Percentiles rank a stretch among this genome's conserved stretches.
phyloP scores from a whole-genome alignment of 2,888 invertebrate species.

The Norana najaformis region DNA sequence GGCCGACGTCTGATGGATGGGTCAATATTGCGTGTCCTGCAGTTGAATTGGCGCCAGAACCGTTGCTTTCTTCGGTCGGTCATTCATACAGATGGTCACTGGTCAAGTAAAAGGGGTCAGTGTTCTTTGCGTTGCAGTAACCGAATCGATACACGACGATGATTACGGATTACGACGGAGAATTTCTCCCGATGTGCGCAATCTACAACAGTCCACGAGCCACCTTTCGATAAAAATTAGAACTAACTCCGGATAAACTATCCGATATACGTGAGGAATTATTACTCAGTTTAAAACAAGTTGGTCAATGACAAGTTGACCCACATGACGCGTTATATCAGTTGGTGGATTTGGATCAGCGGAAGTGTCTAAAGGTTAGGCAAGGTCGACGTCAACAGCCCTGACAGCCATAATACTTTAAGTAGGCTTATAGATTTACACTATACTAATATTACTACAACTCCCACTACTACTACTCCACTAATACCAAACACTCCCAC shows the following conservation, averaged over 20 bases:
- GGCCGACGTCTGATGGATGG: constrained; percentile 19
- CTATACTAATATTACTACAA: neutral
- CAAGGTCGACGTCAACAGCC: neutral
- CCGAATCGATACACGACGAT: neutral
- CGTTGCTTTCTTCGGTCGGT: neutral
- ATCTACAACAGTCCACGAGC: neutral
- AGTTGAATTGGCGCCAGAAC: neutral
- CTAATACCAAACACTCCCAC: too few relatives aligned
- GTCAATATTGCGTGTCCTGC: constrained; percentile 24
- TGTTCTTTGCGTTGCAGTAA: neutral
- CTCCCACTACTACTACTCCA: neutral
- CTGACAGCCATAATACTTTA: too few relatives aligned
- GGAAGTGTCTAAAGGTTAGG: neutral
- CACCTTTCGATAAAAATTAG: neutral
- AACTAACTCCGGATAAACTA: neutral
- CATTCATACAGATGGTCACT: neutral
- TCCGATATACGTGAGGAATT: too few relatives aligned
- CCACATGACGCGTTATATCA: neutral
- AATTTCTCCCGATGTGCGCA: neutral
- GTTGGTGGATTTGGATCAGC: neutral
- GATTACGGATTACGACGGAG: constrained; percentile 8
- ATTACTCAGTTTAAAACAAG: neutral
- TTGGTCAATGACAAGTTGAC: neutral
- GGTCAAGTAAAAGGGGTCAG: constrained; percentile 10
- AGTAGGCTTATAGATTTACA: too few relatives aligned